Base-by-base conservation (phyloP, 2,797 vertebrate species). In the Pempheris klunzingeri region DNA sequence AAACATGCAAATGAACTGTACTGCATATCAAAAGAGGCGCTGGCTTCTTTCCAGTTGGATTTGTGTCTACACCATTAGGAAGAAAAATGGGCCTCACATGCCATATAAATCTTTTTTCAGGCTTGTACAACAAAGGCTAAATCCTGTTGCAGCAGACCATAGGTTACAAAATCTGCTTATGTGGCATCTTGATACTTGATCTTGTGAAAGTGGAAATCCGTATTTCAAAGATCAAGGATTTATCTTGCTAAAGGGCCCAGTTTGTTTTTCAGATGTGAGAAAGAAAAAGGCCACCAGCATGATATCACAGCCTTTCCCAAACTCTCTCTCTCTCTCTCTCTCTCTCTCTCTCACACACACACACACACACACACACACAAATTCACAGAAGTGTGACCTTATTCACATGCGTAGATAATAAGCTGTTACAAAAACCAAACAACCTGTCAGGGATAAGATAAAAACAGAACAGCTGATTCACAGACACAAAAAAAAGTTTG, bases 351-450 rank as follows among this genome's bases (percentile, higher is more conserved):
- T n/a, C 41, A 55, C 65, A 14, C 58, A 55, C 52, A 67, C 61
- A 54, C 54, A 66, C 76, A 69, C 72, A 24, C 49, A 74, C 73
- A 47, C 66, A 47, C 69, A 10, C 66, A 71, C 47, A 52, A 41
- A 50, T 44, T 82, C 72, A 83, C 65, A 71, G 84, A 87, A 68
- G 87, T 80, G 86, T 84, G 84, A 88, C 85, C 86, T 80, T 88
- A 89, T 89, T 89, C 87, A 82, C 85, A 74, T 69, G 73, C 57
- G 77, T 83, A 92, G 93, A 94, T 92, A 92, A 85, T 86, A 91
- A 88, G 85, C 90, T 89, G 93, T 93, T 92, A 91, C 90, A 90
- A 89, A 93, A 94, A 90, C 90, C 90, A 95, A 95, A 94, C 93
- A 94, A 90, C 71, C 92, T 92, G 92, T 93, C 92, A 90, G 69